A percentile compares a stretch with the other conserved stretches of the same genome.
Conservation (phyloP, 2,888 invertebrate genomes). For the Polydrusus tereticollis region DNA sequence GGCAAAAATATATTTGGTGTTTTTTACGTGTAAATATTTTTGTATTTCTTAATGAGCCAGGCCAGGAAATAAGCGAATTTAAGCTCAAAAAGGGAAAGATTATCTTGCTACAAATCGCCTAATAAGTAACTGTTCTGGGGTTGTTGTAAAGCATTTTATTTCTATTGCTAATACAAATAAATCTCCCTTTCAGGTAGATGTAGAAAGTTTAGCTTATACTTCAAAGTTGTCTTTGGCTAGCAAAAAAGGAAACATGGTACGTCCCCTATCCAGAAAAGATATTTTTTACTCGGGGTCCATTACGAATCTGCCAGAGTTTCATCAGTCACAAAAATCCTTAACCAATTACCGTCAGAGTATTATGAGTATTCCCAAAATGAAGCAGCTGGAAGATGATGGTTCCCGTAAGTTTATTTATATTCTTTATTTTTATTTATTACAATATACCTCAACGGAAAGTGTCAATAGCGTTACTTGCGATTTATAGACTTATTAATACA, state of each 20-base stretch:
- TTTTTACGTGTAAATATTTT: no score
- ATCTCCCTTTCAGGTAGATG: conserved; percentile 68
- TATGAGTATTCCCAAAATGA: conserved; percentile 84
- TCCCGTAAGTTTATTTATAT: conserved; percentile 79
- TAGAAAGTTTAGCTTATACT: conserved; percentile 77
- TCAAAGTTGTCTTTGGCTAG: conserved; percentile 73
- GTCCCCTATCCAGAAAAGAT: conserved; percentile 94
- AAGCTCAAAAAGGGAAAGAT: no score
- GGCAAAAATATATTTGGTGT: no score
- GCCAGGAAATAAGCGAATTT: no score
- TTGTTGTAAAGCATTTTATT: no score
- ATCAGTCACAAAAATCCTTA: conserved; percentile 91
- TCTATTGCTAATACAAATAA: neutral
- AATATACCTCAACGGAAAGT: no score
- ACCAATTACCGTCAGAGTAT: conserved; percentile 93
- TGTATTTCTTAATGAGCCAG: no score
- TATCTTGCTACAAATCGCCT: no score
- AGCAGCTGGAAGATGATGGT: conserved; percentile 70
- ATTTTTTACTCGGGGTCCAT: conserved; percentile 98
- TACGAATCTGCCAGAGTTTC: conserved; percentile 91
- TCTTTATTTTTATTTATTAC: no score
- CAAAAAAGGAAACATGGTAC: conserved; percentile 79
- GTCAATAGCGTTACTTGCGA: no score
- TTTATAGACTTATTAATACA: no score
- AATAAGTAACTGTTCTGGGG: no score